Evolutionary conservation across 2,113 vertebrate species (phyloP), one percentile per base, ranked within the genome.

Genomic region (Chlorodrepanis virens): DNA sequence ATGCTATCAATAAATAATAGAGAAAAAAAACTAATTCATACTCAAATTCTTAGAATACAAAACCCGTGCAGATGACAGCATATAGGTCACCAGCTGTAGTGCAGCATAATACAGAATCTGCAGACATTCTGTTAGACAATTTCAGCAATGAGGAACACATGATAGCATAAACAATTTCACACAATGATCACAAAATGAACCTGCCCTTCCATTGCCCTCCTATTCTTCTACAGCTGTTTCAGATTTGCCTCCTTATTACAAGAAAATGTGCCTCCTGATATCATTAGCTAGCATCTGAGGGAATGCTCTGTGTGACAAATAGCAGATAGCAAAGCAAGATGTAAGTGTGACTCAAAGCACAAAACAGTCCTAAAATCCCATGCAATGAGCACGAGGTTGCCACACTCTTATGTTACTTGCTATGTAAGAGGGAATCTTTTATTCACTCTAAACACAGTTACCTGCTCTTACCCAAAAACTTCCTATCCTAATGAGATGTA

Each of bases 61-160:
- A 86, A 18, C 60, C 6, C 50, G 39, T 6, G 64, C 92, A 96
- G 96, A 93, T 92, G 92, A 94, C 71, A 90, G 87, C 75, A 96
- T 95, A 89, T 96, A 96, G 95, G 96, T 97, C 94, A 93, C 93
- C 94, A 97, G 94, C 93, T 96, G 95, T 83, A 96, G 87, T 3
- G 2, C 50, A 70, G 59, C 47, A 80, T 40, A 97, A 94, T 83
- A 91, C 12, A 5, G 91, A 96, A 95, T 95, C 88, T 93, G 92
- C 87, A 75, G 79, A 67, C 87, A 93, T 93, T 87, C 82, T 94
- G 60, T 91, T 76, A 76, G 65, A 91, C 33, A 2, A 83, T 96
- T 94, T 96, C 93, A 88, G 85, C 87, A 83, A 59, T 15, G 79
- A 95, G 82, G 85, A 90, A 86, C 93, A 92, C 71, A 94, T 33